Base-by-base conservation (phyloP, 2,888 invertebrate genomes). In the Cheilosia urbana region DNA sequence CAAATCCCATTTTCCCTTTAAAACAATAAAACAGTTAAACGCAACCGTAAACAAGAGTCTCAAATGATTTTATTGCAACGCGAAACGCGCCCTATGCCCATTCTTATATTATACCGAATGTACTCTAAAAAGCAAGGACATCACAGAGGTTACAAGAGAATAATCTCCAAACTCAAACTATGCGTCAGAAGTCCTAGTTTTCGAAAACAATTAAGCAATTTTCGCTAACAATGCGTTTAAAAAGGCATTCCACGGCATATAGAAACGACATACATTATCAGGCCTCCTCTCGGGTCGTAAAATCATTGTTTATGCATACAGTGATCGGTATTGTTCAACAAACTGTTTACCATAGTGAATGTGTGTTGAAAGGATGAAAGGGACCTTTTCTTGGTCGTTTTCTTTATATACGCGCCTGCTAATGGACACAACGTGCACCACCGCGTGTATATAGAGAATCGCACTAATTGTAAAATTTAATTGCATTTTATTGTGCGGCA, bases 301-400 rank as follows among this genome's bases (percentile, higher is more conserved):
- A 80, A 69, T 40, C 5, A 69, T 81, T 81, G 63, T 81, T 69
- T 65, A 47, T 42, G 4, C 55, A 78, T 45, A 47, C 24, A 60
- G 27, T 40, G 49, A 34, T 49, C 21, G 4, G 15, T 51, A 53
- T 77, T 69, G 69, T 78, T 78, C 78, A 45, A 21, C 24, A 77
- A 76, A 76, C 57, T 76, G 69, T 76, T 82, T 82, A 71, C 69
- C 76, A 51, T 69, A 62, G 73, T 77, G 45, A 69, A 77, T 69
- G 27, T 55, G 19, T 19, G 57, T 42, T 42, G 21, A 51, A 76
- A 63, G 63, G 62, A 49, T 53, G 55, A 49, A 75, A 73, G 63
- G 77, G 76, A 65, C 45, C 65, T 71, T 76, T 60, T 53, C 11
- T 30, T 63, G 47, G 62, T 45, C 15, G 13, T 65, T 63, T 68